These are phyloP conservation scores for Cassiopea andromeda DNA, from an alignment of 30 jellyfish, hydroid and myxozoan species.

Conservation along the genomic window DNA sequence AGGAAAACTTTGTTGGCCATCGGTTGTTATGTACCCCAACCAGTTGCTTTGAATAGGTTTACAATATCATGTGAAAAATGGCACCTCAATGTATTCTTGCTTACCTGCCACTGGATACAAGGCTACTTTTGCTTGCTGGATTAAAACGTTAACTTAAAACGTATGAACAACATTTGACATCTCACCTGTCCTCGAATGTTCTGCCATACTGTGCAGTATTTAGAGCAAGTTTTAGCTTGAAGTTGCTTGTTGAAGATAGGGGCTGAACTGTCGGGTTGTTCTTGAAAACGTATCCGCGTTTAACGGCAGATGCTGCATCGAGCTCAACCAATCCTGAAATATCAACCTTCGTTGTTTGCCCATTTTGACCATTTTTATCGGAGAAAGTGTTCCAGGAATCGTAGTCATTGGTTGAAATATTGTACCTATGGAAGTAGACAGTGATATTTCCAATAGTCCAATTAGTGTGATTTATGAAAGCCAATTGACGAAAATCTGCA, in stretches of 20 bases:
- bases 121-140: no score
- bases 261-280: constrained; percentile 65
- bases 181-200: constrained; percentile 94
- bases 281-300: constrained; percentile 74
- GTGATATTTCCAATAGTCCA: no score
- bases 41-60: no score
- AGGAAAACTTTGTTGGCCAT: no score
- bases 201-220: constrained; percentile 98
- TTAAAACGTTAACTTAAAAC: neutral
- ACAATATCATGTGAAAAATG: no score
- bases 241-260: constrained; percentile 37
- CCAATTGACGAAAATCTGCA: no score
- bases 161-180: neutral
- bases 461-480: no score
- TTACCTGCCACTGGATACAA: no score
- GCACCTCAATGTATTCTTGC: no score
- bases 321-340: constrained; percentile 51
- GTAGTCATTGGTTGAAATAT: constrained; percentile 91
- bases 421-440: constrained; percentile 41
- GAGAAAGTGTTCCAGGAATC: constrained; percentile 74
- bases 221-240: constrained; percentile 85
- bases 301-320: constrained; percentile 25
- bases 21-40: no score
- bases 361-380: constrained; percentile 54
- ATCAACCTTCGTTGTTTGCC: constrained; percentile 53